Base-by-base conservation (phyloP, 2,888 invertebrate genomes). In the Ornithoptera alexandrae region DNA sequence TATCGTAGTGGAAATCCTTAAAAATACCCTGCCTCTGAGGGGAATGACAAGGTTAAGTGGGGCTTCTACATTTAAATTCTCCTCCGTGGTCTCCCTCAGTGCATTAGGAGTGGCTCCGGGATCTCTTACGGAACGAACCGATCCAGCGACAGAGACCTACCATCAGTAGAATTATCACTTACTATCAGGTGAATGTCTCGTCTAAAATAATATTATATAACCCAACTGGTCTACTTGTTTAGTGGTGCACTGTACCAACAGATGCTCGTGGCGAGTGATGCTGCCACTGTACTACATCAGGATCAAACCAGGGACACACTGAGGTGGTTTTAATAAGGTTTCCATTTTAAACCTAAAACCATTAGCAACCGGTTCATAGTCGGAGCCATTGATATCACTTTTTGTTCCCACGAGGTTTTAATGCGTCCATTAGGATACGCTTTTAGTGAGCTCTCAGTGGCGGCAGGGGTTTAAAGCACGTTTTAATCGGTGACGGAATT, bases 261-360 rank as follows among this genome's bases (percentile, higher is more conserved):
- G 68, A 22, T 20, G 39, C 22, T 71, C 17, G 70, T 17, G 56
- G 18, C 24, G 42, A 53, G 69, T 56, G 74, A 76, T 73, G 77
- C 80, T 79, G 75, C 75, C 73, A 76, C 75, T 84, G 85, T 86
- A 77, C 77, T 74, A 73, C 72, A 73, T 75, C 71, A 69, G 76
- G 85, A 85, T 85, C 85, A 84, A 79, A 80, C 77, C 84, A 85
- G 85, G 81, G 83, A 79, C 76, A 79, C 77, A 79, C 82, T 82
- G 79, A 78, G 79, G 74, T 73, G 65, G 70, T 73, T 75, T 77
- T 76, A 77, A 79, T 78, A 75, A 71, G 77, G 76, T 78, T 74
- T 72, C 64, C 67, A 70, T 66, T 73, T 72, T 75, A 73, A 73
- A 72, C 71, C 74, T 68, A 71, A 76, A 77, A 73, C 71, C 67